Conservation (phyloP, 1,140 invertebrate genomes). For the Temnothorax nylanderi region DNA sequence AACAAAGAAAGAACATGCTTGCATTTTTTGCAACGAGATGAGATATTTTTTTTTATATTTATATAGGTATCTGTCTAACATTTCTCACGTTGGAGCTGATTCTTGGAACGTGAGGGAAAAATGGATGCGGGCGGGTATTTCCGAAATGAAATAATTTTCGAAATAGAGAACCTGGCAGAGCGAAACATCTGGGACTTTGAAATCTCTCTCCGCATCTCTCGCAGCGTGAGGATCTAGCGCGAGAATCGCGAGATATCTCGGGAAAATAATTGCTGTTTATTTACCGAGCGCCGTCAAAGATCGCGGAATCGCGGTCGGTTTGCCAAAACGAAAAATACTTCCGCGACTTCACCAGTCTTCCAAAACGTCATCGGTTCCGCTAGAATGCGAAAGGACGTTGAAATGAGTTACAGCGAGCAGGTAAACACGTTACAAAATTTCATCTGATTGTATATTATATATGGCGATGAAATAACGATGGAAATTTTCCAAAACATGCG, state of each 20-base stretch:
- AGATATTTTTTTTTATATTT: neutral
- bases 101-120: neutral
- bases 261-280: constrained; percentile 45
- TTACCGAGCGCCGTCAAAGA: constrained; percentile 1
- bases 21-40: neutral
- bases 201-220: neutral
- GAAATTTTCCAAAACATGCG: constrained; percentile 14
- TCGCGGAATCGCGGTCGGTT: constrained; percentile 4
- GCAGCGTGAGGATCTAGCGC: neutral
- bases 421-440: constrained; percentile 45
- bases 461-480: neutral
- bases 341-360: neutral
- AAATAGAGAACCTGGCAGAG: constrained; percentile 30
- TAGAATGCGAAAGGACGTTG: neutral
- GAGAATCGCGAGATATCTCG: neutral
- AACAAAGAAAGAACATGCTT: neutral
- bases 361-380: constrained; percentile 37
- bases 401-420: constrained; percentile 42
- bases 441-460: constrained; percentile 1
- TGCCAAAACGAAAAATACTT: constrained; percentile 63
- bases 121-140: neutral
- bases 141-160: neutral
- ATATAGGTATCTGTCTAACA: neutral
- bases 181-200: constrained; percentile 15
- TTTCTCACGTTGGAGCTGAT: neutral